Percentiles rank a stretch among this genome's conserved stretches.
phyloP scores from a whole-genome alignment of 2,888 invertebrate species.

The Clusia tigrina region DNA sequence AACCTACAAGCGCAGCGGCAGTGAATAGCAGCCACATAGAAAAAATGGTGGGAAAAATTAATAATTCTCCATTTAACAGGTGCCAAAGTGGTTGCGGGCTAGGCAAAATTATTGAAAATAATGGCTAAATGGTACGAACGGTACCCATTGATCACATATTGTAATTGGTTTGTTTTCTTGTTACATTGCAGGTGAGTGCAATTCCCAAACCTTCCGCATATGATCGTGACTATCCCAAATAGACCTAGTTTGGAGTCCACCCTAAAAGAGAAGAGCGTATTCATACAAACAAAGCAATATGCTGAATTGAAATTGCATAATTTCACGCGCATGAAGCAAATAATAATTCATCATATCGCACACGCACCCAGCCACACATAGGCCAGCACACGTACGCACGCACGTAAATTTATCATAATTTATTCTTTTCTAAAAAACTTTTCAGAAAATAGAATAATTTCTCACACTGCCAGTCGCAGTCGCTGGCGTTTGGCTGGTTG shows the following conservation, averaged over 20 bases:
- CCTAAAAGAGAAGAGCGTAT: too few species aligned
- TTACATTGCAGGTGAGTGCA: constrained; percentile 13
- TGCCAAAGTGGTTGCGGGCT: too few species aligned
- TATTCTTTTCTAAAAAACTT: neutral
- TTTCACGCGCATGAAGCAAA: constrained; percentile 52
- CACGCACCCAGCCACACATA: neutral
- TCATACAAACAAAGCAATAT: neutral
- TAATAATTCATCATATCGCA: constrained; percentile 47
- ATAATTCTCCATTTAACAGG: too few species aligned
- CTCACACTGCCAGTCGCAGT: neutral
- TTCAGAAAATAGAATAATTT: neutral
- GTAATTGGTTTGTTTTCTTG: neutral
- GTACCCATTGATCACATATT: too few species aligned
- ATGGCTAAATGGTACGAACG: too few species aligned
- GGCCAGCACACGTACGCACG: neutral
- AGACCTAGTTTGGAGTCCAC: too few species aligned
- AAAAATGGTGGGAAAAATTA: too few species aligned
- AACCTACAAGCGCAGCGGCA: too few species aligned
- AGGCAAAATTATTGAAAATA: too few species aligned
- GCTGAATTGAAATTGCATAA: constrained; percentile 47
- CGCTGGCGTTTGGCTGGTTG: neutral
- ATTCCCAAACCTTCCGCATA: neutral
- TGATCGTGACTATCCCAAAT: neutral
- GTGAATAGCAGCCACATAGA: too few species aligned
- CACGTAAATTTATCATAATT: neutral